phyloP scores from a whole-genome alignment of 2,797 vertebrate species.

The Enteromius mattozi region DNA sequence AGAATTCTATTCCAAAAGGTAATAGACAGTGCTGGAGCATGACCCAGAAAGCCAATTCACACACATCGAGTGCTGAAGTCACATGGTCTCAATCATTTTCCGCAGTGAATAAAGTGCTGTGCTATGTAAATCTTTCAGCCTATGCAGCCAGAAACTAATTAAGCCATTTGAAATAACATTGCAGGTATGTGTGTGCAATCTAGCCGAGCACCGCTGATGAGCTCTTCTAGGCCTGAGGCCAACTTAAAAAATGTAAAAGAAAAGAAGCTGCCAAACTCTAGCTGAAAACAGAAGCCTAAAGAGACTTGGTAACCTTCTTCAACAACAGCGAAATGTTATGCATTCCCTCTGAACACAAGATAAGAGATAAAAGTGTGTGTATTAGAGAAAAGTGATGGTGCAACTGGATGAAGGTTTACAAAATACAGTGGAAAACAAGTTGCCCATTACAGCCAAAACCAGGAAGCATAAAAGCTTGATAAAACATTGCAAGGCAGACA shows the following conservation, averaged over 20 bases:
- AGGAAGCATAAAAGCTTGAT: not conserved
- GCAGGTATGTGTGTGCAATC: conserved; percentile 83
- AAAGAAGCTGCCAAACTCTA: conserved; percentile 70
- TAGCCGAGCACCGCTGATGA: conserved; percentile 78
- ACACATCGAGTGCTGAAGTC: conserved; percentile 75
- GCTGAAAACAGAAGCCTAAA: conserved; percentile 74
- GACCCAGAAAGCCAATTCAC: conserved; percentile 83
- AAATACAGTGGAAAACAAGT: conserved; percentile 16
- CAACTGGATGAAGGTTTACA: conserved; percentile 17
- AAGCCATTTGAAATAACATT: conserved; percentile 85
- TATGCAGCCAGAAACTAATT: conserved; percentile 81
- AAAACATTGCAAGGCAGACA: not conserved
- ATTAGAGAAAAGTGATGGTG: conserved; percentile 1
- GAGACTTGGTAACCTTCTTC: conserved; percentile 56
- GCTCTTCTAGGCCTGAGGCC: conserved; percentile 75
- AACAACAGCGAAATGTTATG: conserved; percentile 76
- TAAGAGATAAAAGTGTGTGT: conserved; percentile 36
- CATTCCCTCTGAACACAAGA: conserved; percentile 72
- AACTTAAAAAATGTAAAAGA: conserved; percentile 73
- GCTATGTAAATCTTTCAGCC: conserved; percentile 66
- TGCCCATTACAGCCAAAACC: conserved; percentile 3
- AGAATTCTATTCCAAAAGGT: conserved; percentile 71
- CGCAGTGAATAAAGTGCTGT: conserved; percentile 66
- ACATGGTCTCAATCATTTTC: conserved; percentile 80
- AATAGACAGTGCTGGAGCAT: conserved; percentile 78